Evolutionary conservation across 2,797 vertebrate genomes (phyloP).

Genomic region (Acrossocheilus fasciatus): DNA sequence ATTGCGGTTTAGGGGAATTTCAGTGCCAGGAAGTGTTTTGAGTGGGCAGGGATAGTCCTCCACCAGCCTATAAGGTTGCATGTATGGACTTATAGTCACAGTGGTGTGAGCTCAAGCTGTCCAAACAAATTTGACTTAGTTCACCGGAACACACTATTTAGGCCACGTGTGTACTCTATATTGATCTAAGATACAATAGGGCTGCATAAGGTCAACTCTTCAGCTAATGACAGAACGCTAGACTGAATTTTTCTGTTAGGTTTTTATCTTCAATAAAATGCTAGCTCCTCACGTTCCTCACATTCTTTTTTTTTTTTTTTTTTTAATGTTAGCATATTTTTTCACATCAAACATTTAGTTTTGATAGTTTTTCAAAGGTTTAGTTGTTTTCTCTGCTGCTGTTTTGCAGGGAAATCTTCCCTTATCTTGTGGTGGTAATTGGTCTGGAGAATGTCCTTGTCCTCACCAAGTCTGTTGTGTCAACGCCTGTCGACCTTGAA

Average conservation of each 20-base stretch:
- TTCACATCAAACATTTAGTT: neutral
- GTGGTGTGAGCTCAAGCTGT: conserved; percentile 43
- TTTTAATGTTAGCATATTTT: neutral
- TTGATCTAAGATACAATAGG: conserved; percentile 9
- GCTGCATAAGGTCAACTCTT: conserved; percentile 24
- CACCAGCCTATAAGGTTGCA: conserved; percentile 14
- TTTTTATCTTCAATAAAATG: neutral
- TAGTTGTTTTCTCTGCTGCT: conserved; percentile 18
- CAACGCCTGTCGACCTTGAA: conserved; percentile 95
- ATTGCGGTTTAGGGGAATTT: conserved; percentile 34
- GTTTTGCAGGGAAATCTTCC: conserved; percentile 92
- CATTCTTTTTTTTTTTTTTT: neutral
- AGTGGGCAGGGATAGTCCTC: conserved; percentile 28
- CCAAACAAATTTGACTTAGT: conserved; percentile 40
- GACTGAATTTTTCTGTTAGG: neutral
- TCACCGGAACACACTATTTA: conserved; percentile 24
- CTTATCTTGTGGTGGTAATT: conserved; percentile 96
- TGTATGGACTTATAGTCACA: neutral
- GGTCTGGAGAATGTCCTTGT: conserved; percentile 98
- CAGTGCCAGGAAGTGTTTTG: conserved; percentile 1
- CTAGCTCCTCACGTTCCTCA: neutral
- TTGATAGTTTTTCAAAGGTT: neutral
- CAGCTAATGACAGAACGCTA: neutral
- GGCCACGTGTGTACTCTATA: neutral
- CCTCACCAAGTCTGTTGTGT: conserved; percentile 97